phyloP scores from a whole-genome alignment of 2,113 vertebrate genomes.

The Macquaria australasica region DNA sequence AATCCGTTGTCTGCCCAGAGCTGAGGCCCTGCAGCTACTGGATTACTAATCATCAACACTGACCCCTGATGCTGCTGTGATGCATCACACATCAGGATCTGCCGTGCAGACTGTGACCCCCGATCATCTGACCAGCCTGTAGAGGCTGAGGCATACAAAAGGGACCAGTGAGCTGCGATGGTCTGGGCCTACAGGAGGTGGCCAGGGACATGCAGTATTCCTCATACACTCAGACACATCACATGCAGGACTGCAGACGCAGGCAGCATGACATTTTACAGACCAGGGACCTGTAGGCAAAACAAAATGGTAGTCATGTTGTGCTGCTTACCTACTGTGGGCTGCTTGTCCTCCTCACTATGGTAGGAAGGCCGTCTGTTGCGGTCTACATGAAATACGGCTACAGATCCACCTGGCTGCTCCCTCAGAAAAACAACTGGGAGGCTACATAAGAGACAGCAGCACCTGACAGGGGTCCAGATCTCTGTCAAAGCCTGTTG shows the following conservation, averaged over 20 bases:
- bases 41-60: constrained; percentile 19
- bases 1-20: constrained; percentile 25
- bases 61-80: constrained; percentile 7
- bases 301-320: constrained; percentile 51
- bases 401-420: constrained; percentile 41
- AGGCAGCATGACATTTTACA: constrained; percentile 12
- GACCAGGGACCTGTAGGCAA: constrained; percentile 1
- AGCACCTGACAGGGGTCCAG: constrained; percentile 36
- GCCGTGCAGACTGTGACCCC: background rate
- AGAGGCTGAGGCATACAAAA: constrained; percentile 31
- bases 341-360: constrained; percentile 71
- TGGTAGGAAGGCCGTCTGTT: constrained; percentile 73
- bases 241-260: constrained; percentile 24
- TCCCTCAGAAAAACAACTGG: background rate
- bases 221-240: background rate
- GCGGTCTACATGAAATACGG: constrained; percentile 63
- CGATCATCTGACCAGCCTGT: constrained; percentile 1
- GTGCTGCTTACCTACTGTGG: constrained; percentile 76
- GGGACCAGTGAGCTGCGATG: constrained; percentile 1
- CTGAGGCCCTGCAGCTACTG: constrained; percentile 14
- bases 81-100: background rate
- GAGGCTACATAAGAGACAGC: background rate
- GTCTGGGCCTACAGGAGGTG: constrained; percentile 58
- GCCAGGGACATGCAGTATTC: background rate
- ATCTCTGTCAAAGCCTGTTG: constrained; percentile 56